Conservation (phyloP, 2,797 vertebrate genomes). For the Pteropus rufus region DNA sequence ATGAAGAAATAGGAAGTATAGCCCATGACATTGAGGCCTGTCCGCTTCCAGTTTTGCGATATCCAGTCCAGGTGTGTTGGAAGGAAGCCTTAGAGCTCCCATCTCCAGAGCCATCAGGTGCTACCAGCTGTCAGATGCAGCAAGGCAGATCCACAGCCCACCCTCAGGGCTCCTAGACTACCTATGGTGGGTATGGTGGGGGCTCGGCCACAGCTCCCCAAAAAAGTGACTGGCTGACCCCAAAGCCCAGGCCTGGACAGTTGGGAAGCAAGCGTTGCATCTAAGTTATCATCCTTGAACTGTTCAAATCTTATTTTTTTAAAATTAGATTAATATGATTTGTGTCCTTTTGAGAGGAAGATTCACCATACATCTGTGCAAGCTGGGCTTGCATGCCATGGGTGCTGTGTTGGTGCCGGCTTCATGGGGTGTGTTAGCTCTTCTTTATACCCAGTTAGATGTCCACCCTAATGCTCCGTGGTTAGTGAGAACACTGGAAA, state of each 20-base stretch:
- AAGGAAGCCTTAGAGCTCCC: not conserved
- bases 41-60: not conserved
- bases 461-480: not conserved
- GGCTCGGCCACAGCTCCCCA: not conserved
- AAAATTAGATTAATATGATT: not conserved
- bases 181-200: rapidly evolving
- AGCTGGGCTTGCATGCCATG: rapidly evolving
- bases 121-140: not conserved
- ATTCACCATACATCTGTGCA: rapidly evolving
- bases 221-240: not conserved
- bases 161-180: not conserved
- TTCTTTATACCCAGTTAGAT: not conserved
- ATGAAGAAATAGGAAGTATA: not conserved
- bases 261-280: rapidly evolving
- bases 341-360: not conserved
- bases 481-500: not conserved
- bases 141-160: not conserved
- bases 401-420: rapidly evolving
- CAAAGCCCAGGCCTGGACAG: not conserved
- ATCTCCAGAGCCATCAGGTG: not conserved
- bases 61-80: not conserved
- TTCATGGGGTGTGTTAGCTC: not conserved
- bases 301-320: not conserved
- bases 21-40: not conserved
- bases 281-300: not conserved